Conservation (phyloP, 1,140 invertebrate genomes). For the Bombus pascuorum region DNA sequence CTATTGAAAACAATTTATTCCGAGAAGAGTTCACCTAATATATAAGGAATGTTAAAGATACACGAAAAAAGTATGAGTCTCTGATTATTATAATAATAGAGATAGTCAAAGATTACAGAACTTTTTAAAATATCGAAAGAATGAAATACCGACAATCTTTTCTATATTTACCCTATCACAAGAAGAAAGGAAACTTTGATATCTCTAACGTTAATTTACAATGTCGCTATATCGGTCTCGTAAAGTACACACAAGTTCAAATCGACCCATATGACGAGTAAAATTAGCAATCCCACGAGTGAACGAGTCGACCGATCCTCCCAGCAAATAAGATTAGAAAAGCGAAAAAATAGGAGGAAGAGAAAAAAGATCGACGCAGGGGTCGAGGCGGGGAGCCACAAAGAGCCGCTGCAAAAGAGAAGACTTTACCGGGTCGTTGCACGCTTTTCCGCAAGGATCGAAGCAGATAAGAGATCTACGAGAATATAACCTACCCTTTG, state of each 20-base stretch:
- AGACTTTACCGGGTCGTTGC: slow-evolving; percentile 70
- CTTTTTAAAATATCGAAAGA: no score
- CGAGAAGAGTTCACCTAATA: no score
- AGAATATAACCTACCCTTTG: slow-evolving; percentile 67
- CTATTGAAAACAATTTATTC: no score
- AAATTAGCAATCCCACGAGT: slow-evolving; percentile 15
- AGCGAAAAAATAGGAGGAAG: not conserved
- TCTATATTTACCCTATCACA: no score
- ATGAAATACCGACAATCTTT: no score
- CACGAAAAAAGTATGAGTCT: no score
- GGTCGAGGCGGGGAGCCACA: slow-evolving; percentile 43
- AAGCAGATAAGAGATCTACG: slow-evolving; percentile 68
- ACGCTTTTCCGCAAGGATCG: slow-evolving; percentile 69
- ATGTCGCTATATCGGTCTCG: no score
- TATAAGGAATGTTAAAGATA: no score
- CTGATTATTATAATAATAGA: no score
- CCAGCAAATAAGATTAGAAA: slow-evolving; percentile 38
- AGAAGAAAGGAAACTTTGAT: no score
- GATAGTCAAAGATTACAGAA: no score
- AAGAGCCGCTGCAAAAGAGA: slow-evolving; percentile 62
- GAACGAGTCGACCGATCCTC: not conserved
- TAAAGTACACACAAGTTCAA: not conserved
- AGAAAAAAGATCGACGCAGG: not conserved
- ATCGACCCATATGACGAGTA: not conserved
- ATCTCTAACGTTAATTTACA: no score